phyloP scores from a whole-genome alignment of 1,140 invertebrate genomes.

The Anastrepha obliqua region DNA sequence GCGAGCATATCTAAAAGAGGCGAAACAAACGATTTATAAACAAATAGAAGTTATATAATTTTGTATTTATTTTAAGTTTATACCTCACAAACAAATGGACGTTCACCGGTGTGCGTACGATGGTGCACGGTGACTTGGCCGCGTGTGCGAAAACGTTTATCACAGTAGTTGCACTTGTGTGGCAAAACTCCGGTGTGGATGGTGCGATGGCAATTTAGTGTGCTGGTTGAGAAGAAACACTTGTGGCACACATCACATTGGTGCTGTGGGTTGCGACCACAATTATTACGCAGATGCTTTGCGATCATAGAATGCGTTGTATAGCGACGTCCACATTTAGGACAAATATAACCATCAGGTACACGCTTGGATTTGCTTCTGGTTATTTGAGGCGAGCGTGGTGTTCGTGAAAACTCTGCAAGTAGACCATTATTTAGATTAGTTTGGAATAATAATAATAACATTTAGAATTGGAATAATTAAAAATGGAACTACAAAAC shows the following conservation, averaged over 20 bases:
- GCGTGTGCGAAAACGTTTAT: conserved; percentile 69
- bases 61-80: background rate
- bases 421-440: background rate
- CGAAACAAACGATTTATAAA: background rate
- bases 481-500: background rate
- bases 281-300: conserved; percentile 54
- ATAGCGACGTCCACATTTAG: conserved; percentile 54
- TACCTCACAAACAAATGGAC: conserved; percentile 88
- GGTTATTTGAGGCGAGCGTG: background rate
- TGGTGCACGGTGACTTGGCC: conserved; percentile 80
- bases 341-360: conserved; percentile 48
- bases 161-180: conserved; percentile 68
- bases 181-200: conserved; percentile 71
- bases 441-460: too few species aligned
- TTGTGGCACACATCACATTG: conserved; percentile 61
- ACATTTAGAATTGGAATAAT: background rate
- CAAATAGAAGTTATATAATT: background rate
- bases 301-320: conserved; percentile 46
- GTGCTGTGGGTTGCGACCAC: conserved; percentile 55
- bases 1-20: conserved; percentile 63
- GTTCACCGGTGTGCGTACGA: conserved; percentile 90
- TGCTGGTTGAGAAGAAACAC: conserved; percentile 65
- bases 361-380: background rate
- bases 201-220: conserved; percentile 65
- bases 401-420: background rate